A percentile compares a stretch with the other conserved stretches of the same genome.
These are phyloP conservation scores for Tubulanus polymorphus DNA, from an alignment of 2,888 invertebrate species.

Conservation along the genomic window DNA sequence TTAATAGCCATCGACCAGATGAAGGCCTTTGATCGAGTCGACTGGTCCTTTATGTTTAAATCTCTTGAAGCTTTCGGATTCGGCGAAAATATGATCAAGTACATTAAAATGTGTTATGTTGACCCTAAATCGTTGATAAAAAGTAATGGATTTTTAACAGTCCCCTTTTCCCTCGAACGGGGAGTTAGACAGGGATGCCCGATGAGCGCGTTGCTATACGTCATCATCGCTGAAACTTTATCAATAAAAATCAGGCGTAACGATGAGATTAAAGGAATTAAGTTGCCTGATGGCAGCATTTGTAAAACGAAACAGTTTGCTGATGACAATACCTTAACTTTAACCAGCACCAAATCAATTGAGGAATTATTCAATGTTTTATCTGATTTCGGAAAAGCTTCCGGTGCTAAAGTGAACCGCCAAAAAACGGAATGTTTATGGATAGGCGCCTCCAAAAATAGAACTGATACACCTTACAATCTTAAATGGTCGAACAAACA, in stretches of 20 bases:
- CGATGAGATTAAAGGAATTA: conserved; percentile 10
- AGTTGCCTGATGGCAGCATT: conserved; percentile 6
- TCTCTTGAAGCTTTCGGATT: conserved; percentile 21
- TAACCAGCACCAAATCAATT: neutral
- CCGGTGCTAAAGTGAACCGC: conserved; percentile 7
- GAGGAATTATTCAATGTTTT: neutral
- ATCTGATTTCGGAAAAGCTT: neutral
- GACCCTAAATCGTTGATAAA: neutral
- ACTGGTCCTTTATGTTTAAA: conserved; percentile 21
- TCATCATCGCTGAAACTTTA: conserved; percentile 7
- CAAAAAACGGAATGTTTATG: too few species aligned
- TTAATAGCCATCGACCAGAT: conserved; percentile 26
- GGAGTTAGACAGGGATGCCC: conserved; percentile 12
- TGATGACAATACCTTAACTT: conserved; percentile 8
- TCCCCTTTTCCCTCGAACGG: conserved; percentile 3
- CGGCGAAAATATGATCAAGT: conserved; percentile 18
- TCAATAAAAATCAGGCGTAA: conserved; percentile 3
- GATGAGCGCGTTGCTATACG: conserved; percentile 6
- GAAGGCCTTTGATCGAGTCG: conserved; percentile 27
- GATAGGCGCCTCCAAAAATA: too few species aligned
- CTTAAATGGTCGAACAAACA: too few species aligned
- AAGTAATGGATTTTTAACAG: conserved; percentile 5
- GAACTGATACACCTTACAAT: too few species aligned
- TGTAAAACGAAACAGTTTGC: conserved; percentile 11
- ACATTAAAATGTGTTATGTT: conserved; percentile 23